These are phyloP conservation scores for Teleogryllus oceanicus DNA, from an alignment of 2,888 invertebrate species.

Conservation along the genomic window DNA sequence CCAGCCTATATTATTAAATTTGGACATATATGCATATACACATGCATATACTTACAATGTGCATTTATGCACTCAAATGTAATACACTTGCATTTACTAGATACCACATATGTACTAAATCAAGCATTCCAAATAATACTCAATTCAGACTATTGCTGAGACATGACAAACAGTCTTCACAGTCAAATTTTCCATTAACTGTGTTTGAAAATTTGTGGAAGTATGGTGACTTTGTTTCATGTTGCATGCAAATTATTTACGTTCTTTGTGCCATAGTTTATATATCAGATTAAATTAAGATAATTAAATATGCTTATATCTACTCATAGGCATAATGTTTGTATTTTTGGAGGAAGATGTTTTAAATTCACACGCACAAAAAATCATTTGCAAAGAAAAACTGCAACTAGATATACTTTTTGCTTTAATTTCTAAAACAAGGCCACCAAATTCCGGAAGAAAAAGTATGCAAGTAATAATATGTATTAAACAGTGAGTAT, in stretches of 20 bases:
- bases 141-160: constrained; percentile 22
- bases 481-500: background rate
- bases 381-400: too few relatives aligned
- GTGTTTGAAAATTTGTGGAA: background rate
- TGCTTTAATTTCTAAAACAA: too few relatives aligned
- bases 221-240: constrained; percentile 26
- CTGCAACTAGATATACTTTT: too few relatives aligned
- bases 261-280: too few relatives aligned
- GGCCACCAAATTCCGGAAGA: background rate
- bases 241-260: background rate
- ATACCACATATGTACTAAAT: background rate
- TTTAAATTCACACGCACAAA: too few relatives aligned
- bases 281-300: too few relatives aligned
- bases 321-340: too few relatives aligned
- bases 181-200: background rate
- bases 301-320: too few relatives aligned
- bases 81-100: background rate
- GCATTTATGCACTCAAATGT: background rate
- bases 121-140: background rate
- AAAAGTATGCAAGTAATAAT: background rate
- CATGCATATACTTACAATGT: background rate
- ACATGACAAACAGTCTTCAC: background rate
- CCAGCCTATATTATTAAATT: background rate
- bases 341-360: too few relatives aligned
- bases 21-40: constrained; percentile 1